These are phyloP conservation scores for Stegana nigrithorax DNA, from an alignment of 2,888 invertebrate genomes.

Conservation along the genomic window DNA sequence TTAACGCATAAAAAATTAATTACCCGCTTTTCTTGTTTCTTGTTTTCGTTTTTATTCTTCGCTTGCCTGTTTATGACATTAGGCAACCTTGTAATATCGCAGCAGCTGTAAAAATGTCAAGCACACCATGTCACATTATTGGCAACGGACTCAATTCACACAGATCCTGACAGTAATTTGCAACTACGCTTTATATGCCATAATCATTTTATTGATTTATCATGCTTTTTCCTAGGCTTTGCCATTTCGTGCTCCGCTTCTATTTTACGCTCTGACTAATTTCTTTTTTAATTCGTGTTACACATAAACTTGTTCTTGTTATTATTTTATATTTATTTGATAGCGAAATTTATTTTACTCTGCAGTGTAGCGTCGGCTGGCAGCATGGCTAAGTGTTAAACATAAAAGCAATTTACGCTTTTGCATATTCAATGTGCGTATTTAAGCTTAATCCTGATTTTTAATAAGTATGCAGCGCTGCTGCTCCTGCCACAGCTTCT, in stretches of 20 bases:
- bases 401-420: not conserved
- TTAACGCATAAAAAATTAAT: not conserved
- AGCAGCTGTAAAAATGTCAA: too few relatives aligned
- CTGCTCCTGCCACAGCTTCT: too few relatives aligned
- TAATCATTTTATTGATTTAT: slow-evolving; percentile 49
- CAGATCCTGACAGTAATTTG: too few relatives aligned
- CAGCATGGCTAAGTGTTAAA: not conserved
- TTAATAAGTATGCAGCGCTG: slow-evolving; percentile 1
- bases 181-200: slow-evolving; percentile 1
- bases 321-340: slow-evolving; percentile 52
- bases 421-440: slow-evolving; percentile 6
- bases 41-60: not conserved
- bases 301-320: not conserved
- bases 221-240: slow-evolving; percentile 48
- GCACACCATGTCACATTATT: too few relatives aligned
- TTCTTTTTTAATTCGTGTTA: slow-evolving; percentile 21
- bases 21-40: not conserved
- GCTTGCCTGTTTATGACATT: not conserved
- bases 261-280: slow-evolving; percentile 39
- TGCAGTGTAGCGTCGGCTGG: not conserved
- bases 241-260: slow-evolving; percentile 40
- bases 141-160: too few relatives aligned
- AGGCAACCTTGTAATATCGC: too few relatives aligned
- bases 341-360: slow-evolving; percentile 36
- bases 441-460: not conserved